These are phyloP conservation scores for Callosobruchus maculatus DNA, from an alignment of 2,888 invertebrate genomes.

Conservation along the genomic window DNA sequence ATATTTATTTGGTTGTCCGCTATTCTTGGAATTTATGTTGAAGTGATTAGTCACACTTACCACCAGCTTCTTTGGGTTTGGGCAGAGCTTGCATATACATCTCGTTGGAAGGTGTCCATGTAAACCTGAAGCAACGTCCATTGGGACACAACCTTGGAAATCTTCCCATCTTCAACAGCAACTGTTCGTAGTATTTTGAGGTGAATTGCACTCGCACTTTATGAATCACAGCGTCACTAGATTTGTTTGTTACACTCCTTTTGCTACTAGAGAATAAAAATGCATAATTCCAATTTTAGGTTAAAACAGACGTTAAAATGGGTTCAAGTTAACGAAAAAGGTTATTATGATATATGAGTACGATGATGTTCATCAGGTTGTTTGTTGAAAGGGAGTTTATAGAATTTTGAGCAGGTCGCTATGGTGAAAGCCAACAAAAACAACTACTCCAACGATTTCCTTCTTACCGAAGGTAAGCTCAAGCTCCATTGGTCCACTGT, in stretches of 20 bases:
- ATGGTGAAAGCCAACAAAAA: too few species aligned
- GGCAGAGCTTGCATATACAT: conserved; percentile 38
- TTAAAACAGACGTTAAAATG: too few species aligned
- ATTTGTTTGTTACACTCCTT: background rate
- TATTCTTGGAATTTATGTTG: background rate
- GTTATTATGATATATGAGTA: too few species aligned
- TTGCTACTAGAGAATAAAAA: background rate
- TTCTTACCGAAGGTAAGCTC: too few species aligned
- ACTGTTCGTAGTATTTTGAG: background rate
- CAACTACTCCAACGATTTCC: too few species aligned
- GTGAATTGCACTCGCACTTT: background rate
- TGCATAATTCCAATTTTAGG: too few species aligned
- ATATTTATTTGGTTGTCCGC: background rate
- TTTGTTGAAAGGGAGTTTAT: too few species aligned
- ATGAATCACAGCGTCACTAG: background rate
- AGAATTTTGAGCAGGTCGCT: too few species aligned
- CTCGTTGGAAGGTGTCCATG: conserved; percentile 42
- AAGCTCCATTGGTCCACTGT: too few species aligned
- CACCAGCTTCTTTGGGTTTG: conserved; percentile 69
- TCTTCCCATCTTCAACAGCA: conserved; percentile 30
- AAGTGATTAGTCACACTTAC: conserved; percentile 50
- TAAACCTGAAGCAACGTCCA: conserved; percentile 44
- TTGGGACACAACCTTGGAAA: conserved; percentile 29
- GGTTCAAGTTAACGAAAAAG: too few species aligned
- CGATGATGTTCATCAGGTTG: too few species aligned